Evolutionary conservation across 2,888 invertebrate species (phyloP), one percentile per base, ranked within the genome.

Genomic region (Leptodirus hochenwartii): DNA sequence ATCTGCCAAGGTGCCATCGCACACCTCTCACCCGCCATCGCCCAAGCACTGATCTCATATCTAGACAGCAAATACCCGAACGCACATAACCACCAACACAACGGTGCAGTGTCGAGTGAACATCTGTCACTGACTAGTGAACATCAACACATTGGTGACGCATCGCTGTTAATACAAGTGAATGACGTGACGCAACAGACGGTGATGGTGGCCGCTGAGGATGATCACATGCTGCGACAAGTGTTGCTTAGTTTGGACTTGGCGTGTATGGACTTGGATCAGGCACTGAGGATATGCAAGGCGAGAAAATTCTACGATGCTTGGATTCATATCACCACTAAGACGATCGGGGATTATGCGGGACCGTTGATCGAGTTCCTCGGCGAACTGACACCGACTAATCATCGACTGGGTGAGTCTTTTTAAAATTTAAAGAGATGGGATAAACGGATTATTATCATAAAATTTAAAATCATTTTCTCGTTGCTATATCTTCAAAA

Each of bases 251-350:
- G 74, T 39, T 56, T 82, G 35, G 73, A 79, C 39, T 70, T 84
- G 41, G 61, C 64, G 27, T 77, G 74, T 37, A 55, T 84, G 31
- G 84, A 84, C 52, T 61, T 84, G 12, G 75, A 84, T 51, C 78
- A 79, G 53, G 71, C 42, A 62, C 68, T 54, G 57, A 53, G 46
- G 31, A 46, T 54, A 25, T 56, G 56, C 39, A 51, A 68, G 52
- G 58, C 59, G 31, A 60, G 69, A 43, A 62, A 63, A 15, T 51
- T 78, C 17, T 74, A 73, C 49, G 73, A 76, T 49, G 73, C 72
- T 17, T 67, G 75, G 49, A 61, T 80, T 37, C 75, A 79, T 51
- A 67, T 85, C 15, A 76, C 78, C 51, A 81, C 80, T 35, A 66
- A 69, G 45, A 82, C 77, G 6, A 65, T 85, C 47, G 56, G 55